Conservation (phyloP, 1,140 invertebrate genomes). For the Macrosteles quadrilineatus region DNA sequence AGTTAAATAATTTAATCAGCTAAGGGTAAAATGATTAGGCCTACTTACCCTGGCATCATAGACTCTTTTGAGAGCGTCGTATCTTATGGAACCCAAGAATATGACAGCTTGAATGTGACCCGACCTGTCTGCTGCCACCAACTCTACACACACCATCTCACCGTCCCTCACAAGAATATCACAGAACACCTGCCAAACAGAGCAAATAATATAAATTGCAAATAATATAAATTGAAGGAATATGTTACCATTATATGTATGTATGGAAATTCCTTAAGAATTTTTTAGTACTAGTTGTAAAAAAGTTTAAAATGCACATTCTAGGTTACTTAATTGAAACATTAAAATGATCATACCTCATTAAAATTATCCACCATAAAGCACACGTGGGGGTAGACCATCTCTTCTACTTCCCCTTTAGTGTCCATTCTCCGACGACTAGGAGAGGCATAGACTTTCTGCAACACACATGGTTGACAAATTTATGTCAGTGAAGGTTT, state of each 20-base stretch:
- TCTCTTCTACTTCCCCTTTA: slow-evolving; percentile 97
- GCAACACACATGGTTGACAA: slow-evolving; percentile 37
- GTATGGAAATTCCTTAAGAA: no score
- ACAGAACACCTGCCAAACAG: slow-evolving; percentile 75
- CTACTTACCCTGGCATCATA: slow-evolving; percentile 91
- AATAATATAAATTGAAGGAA: background rate
- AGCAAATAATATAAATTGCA: slow-evolving; percentile 30
- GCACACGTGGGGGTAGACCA: slow-evolving; percentile 98
- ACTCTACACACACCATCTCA: slow-evolving; percentile 97
- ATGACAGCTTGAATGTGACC: slow-evolving; percentile 86
- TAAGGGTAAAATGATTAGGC: no score
- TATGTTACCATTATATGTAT: background rate
- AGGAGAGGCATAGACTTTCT: slow-evolving; percentile 94
- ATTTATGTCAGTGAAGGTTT: background rate
- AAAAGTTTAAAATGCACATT: no score
- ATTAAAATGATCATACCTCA: slow-evolving; percentile 78
- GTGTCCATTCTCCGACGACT: slow-evolving; percentile 95
- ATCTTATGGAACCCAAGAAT: slow-evolving; percentile 95
- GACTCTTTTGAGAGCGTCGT: slow-evolving; percentile 94
- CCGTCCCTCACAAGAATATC: slow-evolving; percentile 95
- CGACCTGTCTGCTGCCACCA: slow-evolving; percentile 87
- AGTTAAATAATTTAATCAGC: no score
- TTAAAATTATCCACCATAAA: slow-evolving; percentile 99
- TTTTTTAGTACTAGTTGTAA: no score
- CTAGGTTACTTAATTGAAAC: no score